These are phyloP conservation scores for Oscheius sp. DNA, from an alignment of 2,888 invertebrate species.

Conservation along the genomic window DNA sequence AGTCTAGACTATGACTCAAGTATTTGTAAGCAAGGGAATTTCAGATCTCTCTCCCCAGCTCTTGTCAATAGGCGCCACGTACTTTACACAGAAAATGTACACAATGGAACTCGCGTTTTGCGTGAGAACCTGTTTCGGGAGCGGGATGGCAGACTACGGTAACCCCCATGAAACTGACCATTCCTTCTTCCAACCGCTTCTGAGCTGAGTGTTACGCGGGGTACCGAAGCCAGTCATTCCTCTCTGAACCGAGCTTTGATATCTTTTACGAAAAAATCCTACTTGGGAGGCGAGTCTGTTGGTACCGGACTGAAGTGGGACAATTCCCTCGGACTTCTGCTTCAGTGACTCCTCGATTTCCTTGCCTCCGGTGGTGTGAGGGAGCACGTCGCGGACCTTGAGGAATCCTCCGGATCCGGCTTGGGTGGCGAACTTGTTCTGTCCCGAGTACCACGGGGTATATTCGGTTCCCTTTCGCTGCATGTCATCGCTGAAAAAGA, in stretches of 20 bases:
- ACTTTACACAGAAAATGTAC: conserved; percentile 24
- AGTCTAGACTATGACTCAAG: too few relatives aligned
- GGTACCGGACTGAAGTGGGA: conserved; percentile 77
- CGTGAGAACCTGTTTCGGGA: conserved; percentile 15
- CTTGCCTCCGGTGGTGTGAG: conserved; percentile 70
- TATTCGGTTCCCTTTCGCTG: conserved; percentile 70
- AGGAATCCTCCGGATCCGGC: conserved; percentile 72
- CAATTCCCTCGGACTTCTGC: conserved; percentile 71
- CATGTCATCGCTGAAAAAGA: conserved; percentile 65
- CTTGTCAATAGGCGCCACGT: conserved; percentile 14
- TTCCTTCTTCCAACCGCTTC: conserved; percentile 73
- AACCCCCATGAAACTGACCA: conserved; percentile 56
- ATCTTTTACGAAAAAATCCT: too few relatives aligned
- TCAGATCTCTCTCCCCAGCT: not conserved
- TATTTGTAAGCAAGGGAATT: too few relatives aligned
- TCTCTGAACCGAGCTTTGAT: conserved; percentile 69
- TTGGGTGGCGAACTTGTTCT: conserved; percentile 73
- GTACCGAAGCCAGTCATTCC: conserved; percentile 78
- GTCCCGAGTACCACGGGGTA: conserved; percentile 73
- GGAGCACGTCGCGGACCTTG: conserved; percentile 72
- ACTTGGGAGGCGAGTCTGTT: conserved; percentile 77
- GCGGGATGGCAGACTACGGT: not conserved
- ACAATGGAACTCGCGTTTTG: conserved; percentile 16
- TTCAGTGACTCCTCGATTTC: conserved; percentile 70
- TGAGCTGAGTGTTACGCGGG: conserved; percentile 73